A percentile compares a stretch with the other conserved stretches of the same genome.
These are phyloP conservation scores for Vespertilio murinus DNA, from an alignment of 2,797 vertebrate species.

Conservation along the genomic window DNA sequence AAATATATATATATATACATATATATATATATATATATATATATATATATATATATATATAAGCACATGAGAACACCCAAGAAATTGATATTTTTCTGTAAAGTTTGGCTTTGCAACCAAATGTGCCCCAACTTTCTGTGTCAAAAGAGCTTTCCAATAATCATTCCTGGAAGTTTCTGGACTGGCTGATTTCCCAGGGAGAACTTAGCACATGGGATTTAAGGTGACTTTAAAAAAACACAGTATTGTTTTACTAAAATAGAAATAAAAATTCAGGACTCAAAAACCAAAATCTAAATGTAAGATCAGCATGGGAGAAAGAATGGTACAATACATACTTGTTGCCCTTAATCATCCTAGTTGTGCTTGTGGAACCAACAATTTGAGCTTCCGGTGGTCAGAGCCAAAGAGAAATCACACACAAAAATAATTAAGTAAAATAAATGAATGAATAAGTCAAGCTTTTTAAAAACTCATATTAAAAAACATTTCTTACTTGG, in stretches of 20 bases:
- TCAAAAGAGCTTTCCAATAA: constrained; percentile 4
- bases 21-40: too few species aligned
- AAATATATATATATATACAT: too few species aligned
- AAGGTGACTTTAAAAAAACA: constrained; percentile 16
- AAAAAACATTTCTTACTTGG: background rate
- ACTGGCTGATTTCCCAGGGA: background rate
- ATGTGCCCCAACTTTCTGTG: background rate
- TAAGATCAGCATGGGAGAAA: background rate
- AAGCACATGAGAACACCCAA: background rate
- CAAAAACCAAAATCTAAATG: background rate
- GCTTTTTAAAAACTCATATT: background rate
- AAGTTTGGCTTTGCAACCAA: constrained; percentile 21
- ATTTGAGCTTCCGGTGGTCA: background rate
- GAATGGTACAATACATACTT: background rate
- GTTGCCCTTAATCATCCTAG: too few species aligned
- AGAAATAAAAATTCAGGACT: constrained; percentile 12
- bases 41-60: too few species aligned
- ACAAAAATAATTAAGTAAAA: background rate
- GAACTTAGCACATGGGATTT: background rate
- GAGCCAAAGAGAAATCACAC: background rate
- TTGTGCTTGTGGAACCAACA: background rate
- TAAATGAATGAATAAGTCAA: background rate
- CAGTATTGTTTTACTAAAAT: background rate
- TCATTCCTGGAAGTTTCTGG: background rate
- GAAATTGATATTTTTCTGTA: background rate